Evolutionary conservation across 2,888 invertebrate genomes (phyloP), one percentile per base, ranked within the genome.

Genomic region (Metacarcinus magister): DNA sequence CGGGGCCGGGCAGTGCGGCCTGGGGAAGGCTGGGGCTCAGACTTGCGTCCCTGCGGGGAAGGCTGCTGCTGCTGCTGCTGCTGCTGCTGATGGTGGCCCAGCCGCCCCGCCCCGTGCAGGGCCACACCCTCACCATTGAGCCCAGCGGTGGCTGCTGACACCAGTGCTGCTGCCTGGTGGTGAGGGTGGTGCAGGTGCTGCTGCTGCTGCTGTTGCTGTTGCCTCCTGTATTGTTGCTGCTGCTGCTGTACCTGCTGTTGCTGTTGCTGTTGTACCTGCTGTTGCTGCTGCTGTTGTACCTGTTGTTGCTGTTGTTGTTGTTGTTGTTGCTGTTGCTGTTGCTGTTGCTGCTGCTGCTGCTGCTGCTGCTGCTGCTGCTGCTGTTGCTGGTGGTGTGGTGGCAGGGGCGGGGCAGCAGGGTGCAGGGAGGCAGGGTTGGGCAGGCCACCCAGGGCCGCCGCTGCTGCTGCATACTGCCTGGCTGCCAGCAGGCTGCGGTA

Each of bases 401-500:
- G 93, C 28, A 95, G 93, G 16, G 96, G 93, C 32, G 92, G 39
- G 39, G 96, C 93, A 19, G 96, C 95, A 28, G 96, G 96, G 75
- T 95, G 96, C 54, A 96, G 93, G n/a, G 96, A 90, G 32, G 96
- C n/a, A 7, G 96, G 60, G 92, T 75, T 16, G 89, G 96, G 96
- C 13, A 96, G 91, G 44, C 96, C 95, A 2, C 96, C 94, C 19
- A 96, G 87, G 13, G 96, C 96, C 46, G 96, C 96, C 67, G 96
- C 96, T 39, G 96, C 96, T 48, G 94, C 95, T 48, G 94, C 96
- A 89, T 93, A 96, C 89, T 94, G 96, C 7, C 90, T 67, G n/a
- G 96, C 96, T 16, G 95, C 97, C 32, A 97, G 39, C 13, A 97
- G 28, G 75, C 89, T 96, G 19, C 96, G 95, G 90, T 97, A 97